A percentile compares a stretch with the other conserved stretches of the same genome.
phyloP scores from a whole-genome alignment of 2,113 vertebrate species.

The Nansenia antarctica region DNA sequence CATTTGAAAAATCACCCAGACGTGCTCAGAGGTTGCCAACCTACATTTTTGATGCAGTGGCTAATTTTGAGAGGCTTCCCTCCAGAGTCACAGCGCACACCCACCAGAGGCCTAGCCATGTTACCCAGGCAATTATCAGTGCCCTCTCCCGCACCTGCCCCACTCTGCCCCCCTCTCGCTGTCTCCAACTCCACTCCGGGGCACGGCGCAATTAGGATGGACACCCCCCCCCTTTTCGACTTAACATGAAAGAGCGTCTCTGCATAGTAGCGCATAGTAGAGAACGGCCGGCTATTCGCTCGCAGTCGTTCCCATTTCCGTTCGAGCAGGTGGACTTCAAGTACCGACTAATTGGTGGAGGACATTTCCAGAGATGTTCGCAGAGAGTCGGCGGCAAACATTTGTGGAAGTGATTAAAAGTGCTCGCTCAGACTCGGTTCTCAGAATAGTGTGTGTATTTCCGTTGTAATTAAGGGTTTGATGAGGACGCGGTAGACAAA shows the following conservation, averaged over 20 bases:
- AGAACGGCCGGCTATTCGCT: too few species aligned
- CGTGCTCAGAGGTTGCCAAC: constrained; percentile 70
- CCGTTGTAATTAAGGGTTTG: too few species aligned
- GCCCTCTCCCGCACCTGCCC: constrained; percentile 62
- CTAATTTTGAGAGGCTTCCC: constrained; percentile 66
- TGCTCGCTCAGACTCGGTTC: too few species aligned
- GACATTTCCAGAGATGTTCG: too few species aligned
- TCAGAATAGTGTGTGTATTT: too few species aligned
- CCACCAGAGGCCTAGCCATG: constrained; percentile 44
- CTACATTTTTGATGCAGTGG: constrained; percentile 73
- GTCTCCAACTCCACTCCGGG: constrained; percentile 18
- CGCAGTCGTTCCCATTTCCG: too few species aligned
- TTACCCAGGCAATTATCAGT: constrained; percentile 66
- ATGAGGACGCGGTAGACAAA: too few species aligned
- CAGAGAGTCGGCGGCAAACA: too few species aligned
- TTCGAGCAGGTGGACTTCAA: too few species aligned
- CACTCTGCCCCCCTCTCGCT: constrained; percentile 21
- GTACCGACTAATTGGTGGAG: too few species aligned
- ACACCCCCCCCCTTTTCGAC: constrained; percentile 26
- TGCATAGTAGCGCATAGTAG: too few species aligned
- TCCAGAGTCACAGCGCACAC: constrained; percentile 42
- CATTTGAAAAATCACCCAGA: constrained; percentile 71
- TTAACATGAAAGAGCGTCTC: constrained; percentile 17
- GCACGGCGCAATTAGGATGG: constrained; percentile 55
- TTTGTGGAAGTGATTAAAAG: too few species aligned